Conservation (phyloP, 2,113 vertebrate species). For the Lasiurus borealis region DNA sequence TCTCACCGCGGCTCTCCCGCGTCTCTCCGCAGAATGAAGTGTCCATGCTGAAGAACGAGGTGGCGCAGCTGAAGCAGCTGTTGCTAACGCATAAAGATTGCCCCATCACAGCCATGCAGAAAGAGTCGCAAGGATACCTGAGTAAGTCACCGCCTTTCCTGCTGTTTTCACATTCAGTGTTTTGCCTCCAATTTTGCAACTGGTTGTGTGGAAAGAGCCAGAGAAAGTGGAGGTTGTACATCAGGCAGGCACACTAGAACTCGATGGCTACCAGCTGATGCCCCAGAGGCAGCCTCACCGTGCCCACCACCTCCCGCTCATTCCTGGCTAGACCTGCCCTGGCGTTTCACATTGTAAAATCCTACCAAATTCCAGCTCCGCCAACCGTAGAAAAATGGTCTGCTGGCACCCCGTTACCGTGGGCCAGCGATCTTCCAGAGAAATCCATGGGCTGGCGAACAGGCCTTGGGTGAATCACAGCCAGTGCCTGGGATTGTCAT, state of each 20-base stretch:
- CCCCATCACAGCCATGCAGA: slow-evolving; percentile 99
- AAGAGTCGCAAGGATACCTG: slow-evolving; percentile 99
- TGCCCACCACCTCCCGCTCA: neutral
- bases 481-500: neutral
- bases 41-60: slow-evolving; percentile 99
- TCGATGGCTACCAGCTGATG: neutral
- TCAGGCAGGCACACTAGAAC: neutral
- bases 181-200: slow-evolving; percentile 20
- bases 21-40: slow-evolving; percentile 95
- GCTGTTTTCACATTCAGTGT: neutral
- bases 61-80: slow-evolving; percentile 99
- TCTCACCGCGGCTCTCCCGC: slow-evolving; percentile 44
- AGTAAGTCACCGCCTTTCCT: slow-evolving; percentile 92
- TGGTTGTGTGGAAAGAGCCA: slow-evolving; percentile 43
- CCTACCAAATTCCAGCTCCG: neutral
- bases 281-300: neutral
- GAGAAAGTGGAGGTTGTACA: neutral
- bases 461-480: neutral
- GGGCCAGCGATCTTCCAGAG: neutral
- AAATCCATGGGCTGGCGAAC: neutral
- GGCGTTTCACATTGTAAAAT: slow-evolving; percentile 43
- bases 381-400: neutral
- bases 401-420: neutral
- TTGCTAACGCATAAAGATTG: slow-evolving; percentile 99
- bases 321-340: neutral